Conservation (phyloP, 2,113 vertebrate species). For the Lophura nycthemera region DNA sequence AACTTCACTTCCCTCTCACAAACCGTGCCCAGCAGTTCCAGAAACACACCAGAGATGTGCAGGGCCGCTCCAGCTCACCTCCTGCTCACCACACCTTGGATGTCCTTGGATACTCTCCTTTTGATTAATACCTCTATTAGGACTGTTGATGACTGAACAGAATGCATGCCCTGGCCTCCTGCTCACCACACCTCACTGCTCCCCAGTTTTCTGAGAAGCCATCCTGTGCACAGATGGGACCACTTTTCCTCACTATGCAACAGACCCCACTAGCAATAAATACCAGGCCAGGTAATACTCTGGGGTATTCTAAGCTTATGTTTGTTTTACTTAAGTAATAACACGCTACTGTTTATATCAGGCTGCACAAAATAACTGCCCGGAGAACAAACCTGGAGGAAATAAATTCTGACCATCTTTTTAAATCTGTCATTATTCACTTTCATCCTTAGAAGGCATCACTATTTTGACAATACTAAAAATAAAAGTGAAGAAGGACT, state of each 20-base stretch:
- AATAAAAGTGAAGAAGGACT: background rate
- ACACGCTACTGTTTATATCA: background rate
- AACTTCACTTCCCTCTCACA: background rate
- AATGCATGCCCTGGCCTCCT: background rate
- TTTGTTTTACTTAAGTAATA: background rate
- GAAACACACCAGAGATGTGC: background rate
- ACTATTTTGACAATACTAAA: background rate
- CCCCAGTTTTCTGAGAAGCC: background rate
- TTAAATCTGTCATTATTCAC: background rate
- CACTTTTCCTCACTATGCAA: background rate
- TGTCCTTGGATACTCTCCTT: background rate
- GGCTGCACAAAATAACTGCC: background rate
- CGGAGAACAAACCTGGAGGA: background rate
- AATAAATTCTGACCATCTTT: background rate
- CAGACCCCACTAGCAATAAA: background rate
- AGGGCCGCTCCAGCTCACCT: background rate
- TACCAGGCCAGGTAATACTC: background rate
- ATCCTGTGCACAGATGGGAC: background rate
- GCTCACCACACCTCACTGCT: background rate
- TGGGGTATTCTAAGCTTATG: background rate
- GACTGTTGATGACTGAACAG: no score
- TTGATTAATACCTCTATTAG: no score
- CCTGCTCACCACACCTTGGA: background rate
- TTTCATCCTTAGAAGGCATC: background rate
- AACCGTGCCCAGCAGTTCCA: background rate